Conservation (phyloP, 2,797 vertebrate species). For the Florisuga fusca region DNA sequence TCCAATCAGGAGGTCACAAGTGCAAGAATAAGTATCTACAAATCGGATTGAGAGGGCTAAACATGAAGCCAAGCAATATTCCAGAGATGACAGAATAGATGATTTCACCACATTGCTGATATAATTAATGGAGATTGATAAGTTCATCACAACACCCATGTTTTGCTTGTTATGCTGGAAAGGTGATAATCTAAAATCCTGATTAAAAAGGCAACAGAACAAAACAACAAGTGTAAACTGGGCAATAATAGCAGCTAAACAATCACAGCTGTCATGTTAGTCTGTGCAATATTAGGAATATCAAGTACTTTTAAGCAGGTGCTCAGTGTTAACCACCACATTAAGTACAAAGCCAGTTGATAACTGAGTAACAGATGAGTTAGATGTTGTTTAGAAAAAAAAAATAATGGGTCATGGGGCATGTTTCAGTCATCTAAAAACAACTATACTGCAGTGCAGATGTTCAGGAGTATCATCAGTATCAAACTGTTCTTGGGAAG, state of each 20-base stretch:
- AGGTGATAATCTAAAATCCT: constrained; percentile 5
- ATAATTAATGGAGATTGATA: constrained; percentile 62
- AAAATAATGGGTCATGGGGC: background rate
- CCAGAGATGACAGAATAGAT: constrained; percentile 62
- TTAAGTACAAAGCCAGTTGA: background rate
- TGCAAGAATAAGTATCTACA: constrained; percentile 75
- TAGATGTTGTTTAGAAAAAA: background rate
- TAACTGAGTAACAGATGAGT: background rate
- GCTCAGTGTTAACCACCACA: background rate
- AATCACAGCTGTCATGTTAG: background rate
- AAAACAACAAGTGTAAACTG: background rate
- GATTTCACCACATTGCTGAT: constrained; percentile 48
- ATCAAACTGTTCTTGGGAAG: background rate
- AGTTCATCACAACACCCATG: background rate
- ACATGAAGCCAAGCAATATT: constrained; percentile 67
- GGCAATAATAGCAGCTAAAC: background rate
- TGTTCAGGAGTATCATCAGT: background rate
- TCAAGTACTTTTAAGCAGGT: background rate
- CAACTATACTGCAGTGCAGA: background rate
- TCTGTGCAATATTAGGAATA: background rate
- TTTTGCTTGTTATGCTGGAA: constrained; percentile 21
- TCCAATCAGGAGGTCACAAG: constrained; percentile 74
- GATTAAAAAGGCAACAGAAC: background rate
- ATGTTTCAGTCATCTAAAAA: background rate
- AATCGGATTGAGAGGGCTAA: constrained; percentile 68